Percentiles rank a stretch among this genome's conserved stretches.
Evolutionary conservation across 2,797 vertebrate genomes (phyloP).

Genomic region (Momotus momota): DNA sequence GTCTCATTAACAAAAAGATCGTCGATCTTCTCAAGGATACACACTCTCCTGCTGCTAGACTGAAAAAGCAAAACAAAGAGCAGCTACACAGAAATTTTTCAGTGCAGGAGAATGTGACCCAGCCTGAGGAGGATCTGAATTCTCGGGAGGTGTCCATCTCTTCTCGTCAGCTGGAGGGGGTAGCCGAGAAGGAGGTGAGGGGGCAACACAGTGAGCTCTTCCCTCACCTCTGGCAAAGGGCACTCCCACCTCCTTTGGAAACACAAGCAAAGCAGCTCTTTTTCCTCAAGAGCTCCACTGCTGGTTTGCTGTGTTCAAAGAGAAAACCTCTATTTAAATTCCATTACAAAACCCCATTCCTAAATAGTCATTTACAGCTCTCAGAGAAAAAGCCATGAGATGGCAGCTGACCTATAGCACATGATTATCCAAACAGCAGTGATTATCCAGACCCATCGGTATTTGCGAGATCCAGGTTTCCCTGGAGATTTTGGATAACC

Average conservation of each 20-base stretch:
- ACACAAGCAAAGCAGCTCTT: background rate
- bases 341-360: background rate
- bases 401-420: background rate
- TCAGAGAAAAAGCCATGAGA: background rate
- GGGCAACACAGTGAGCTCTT: background rate
- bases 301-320: background rate
- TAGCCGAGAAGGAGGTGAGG: background rate
- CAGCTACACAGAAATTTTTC: background rate
- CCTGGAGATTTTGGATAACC: slow-evolving; percentile 42
- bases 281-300: background rate
- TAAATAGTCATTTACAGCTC: background rate
- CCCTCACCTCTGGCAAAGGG: background rate
- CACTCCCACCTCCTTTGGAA: background rate
- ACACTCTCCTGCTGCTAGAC: background rate
- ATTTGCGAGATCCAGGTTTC: slow-evolving; percentile 33
- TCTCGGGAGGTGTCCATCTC: background rate
- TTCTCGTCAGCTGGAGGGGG: background rate
- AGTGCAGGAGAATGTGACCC: background rate
- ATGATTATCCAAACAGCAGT: background rate
- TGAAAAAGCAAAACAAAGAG: background rate
- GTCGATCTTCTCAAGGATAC: background rate
- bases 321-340: background rate
- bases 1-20: slow-evolving; percentile 23
- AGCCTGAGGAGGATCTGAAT: background rate
- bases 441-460: background rate